Evolutionary conservation across 2,797 vertebrate genomes (phyloP).

Genomic region (Gallirallus australis): DNA sequence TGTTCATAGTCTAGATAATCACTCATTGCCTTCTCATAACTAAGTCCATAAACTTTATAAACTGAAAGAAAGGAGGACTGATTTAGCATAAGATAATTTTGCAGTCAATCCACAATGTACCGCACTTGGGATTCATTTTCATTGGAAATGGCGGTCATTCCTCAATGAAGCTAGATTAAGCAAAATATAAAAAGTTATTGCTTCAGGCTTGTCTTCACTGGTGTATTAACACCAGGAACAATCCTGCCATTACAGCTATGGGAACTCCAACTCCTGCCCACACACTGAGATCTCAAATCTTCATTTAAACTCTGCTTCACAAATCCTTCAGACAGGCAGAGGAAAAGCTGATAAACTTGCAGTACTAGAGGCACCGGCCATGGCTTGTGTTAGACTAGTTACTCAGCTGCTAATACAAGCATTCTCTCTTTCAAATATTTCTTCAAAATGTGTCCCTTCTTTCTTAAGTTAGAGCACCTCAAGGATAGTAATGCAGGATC

Average conservation of each 20-base stretch:
- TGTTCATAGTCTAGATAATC: not conserved
- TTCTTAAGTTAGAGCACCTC: not conserved
- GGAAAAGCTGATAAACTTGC: not conserved
- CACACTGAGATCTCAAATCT: not conserved
- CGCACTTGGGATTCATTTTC: not conserved
- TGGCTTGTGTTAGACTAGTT: not conserved
- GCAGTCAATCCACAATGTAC: not conserved
- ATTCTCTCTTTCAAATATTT: not conserved
- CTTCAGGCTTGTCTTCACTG: not conserved
- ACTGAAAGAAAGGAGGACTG: not conserved
- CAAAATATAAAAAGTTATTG: not conserved
- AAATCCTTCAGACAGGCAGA: not conserved
- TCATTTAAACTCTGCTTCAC: not conserved
- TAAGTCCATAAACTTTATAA: constrained; percentile 1
- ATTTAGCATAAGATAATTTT: not conserved
- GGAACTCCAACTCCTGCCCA: not conserved
- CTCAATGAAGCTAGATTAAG: not conserved
- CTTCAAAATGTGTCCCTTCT: not conserved
- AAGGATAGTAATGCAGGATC: not conserved
- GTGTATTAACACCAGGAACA: constrained; percentile 20
- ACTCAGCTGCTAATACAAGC: not conserved
- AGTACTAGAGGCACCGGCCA: not conserved
- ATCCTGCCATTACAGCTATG: not conserved
- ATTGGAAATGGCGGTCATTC: not conserved
- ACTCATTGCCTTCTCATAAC: not conserved